Conservation (phyloP, 1,140 invertebrate species). For the Drosophila pruinosa region DNA sequence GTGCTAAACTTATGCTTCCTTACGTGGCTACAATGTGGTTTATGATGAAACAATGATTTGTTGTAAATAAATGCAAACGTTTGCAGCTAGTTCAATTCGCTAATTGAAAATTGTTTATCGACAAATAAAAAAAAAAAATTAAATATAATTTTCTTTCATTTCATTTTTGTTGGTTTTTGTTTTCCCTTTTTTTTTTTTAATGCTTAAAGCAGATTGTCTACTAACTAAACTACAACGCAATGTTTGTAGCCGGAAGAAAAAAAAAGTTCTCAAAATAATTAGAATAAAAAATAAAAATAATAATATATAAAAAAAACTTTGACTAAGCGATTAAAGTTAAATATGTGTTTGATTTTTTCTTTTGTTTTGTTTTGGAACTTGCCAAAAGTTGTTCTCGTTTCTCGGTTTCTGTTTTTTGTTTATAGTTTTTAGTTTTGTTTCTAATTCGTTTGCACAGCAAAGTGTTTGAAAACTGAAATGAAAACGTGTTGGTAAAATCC, state of each 20-base stretch:
- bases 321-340: conserved; percentile 50
- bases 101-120: conserved; percentile 10
- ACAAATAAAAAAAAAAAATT: conserved; percentile 18
- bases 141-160: not conserved
- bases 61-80: conserved; percentile 68
- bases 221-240: conserved; percentile 1
- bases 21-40: conserved; percentile 7
- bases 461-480: conserved; percentile 15
- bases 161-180: conserved; percentile 21
- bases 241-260: not conserved
- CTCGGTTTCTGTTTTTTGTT: not conserved
- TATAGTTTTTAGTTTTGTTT: not conserved
- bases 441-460: conserved; percentile 59
- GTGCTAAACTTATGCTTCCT: not conserved
- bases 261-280: conserved; percentile 9
- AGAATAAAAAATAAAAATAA: conserved; percentile 3
- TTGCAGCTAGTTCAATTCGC: conserved; percentile 64
- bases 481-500: conserved; percentile 4
- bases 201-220: conserved; percentile 50
- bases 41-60: not conserved
- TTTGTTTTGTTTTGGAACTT: conserved; percentile 1
- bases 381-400: conserved; percentile 1
- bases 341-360: conserved; percentile 4
- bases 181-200: not conserved
- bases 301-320: conserved; percentile 41